Evolutionary conservation across 2,888 invertebrate species (phyloP).

Genomic region (Drosophila maculinotata): DNA sequence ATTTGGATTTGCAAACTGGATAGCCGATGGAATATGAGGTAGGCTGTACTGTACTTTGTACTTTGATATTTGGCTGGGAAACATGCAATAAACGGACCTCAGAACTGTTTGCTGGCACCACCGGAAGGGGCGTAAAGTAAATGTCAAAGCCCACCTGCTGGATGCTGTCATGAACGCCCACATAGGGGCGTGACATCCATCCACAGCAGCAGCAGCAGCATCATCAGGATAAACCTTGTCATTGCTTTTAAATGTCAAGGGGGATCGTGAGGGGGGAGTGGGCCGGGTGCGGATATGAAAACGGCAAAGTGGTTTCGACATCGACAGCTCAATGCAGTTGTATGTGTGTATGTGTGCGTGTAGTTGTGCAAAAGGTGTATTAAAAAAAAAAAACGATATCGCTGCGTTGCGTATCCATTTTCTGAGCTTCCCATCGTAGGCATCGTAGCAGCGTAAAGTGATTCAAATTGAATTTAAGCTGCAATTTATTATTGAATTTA

Average conservation of each 20-base stretch:
- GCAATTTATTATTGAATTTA: slow-evolving; percentile 50
- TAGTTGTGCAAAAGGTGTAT: slow-evolving; percentile 7
- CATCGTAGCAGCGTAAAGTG: slow-evolving; percentile 40
- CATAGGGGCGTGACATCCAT: slow-evolving; percentile 42
- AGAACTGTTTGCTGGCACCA: slow-evolving; percentile 22
- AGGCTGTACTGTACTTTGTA: slow-evolving; percentile 1
- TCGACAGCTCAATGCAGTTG: slow-evolving; percentile 15
- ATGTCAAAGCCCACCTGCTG: slow-evolving; percentile 69
- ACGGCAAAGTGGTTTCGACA: slow-evolving; percentile 30
- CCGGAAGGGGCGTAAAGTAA: slow-evolving; percentile 57
- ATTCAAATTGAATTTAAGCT: slow-evolving; percentile 51
- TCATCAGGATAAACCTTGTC: slow-evolving; percentile 65
- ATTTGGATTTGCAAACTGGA: slow-evolving; percentile 3
- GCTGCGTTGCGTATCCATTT: slow-evolving; percentile 31
- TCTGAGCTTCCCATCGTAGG: slow-evolving; percentile 14
- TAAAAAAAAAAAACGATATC: slow-evolving; percentile 39
- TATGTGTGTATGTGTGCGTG: slow-evolving; percentile 3
- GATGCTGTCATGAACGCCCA: slow-evolving; percentile 72
- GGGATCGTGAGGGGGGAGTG: not conserved
- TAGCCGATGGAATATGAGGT: not conserved
- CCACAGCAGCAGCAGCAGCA: slow-evolving; percentile 20
- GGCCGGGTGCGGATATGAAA: too few relatives aligned
- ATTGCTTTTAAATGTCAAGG: slow-evolving; percentile 74
- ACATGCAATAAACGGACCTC: slow-evolving; percentile 34
- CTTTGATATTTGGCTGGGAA: slow-evolving; percentile 36